Evolutionary conservation across 2,797 vertebrate species (phyloP), one percentile per base, ranked within the genome.

Genomic region (Oceanodroma leucorhoa): DNA sequence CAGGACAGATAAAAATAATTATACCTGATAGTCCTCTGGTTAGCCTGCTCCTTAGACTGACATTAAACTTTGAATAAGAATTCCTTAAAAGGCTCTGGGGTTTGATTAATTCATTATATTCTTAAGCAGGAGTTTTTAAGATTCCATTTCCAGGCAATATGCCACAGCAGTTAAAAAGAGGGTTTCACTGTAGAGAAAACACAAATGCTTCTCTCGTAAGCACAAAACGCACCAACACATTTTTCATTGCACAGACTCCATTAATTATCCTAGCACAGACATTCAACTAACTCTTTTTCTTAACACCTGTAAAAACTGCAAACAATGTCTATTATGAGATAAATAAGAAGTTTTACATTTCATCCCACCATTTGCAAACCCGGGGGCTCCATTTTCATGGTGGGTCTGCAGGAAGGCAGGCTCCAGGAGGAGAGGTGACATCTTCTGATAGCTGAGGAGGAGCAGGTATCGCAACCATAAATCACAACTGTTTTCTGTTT

Each of bases 1-100:
- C 12, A 22, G 83, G 54, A 40, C 41, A 79, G 55, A 83, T 48
- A 71, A 87, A 75, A 90, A 87, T 61, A 53, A 67, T 70, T 60
- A 6, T 12, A 17, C 45, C 65, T 65, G 19, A 13, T 8, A 54
- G 43, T 38, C 41, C 60, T 60, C 43, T 32, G 34, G 10, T 38
- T 38, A 30, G 13, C 20, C 34, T 61, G 64, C 69, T 43, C 55
- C 69, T 36, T 18, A 9, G 30, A 32, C 19, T 64, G 38, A 53
- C 64, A 17, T 18, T 36, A 34, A 51, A 22, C n/a, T 9, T 41
- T 0, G 0, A 34, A 11, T 17, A 27, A 61, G 11, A 29, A 34
- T 51, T 38, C 46, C 41, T 53, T 34, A 20, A 34, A 70, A 43
- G 58, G 50, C 48, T 48, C 45, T 21, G 38, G 14, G 26, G 11